Evolutionary conservation across 2,113 vertebrate genomes (phyloP), one percentile per base, ranked within the genome.

Genomic region (Egretta garzetta): DNA sequence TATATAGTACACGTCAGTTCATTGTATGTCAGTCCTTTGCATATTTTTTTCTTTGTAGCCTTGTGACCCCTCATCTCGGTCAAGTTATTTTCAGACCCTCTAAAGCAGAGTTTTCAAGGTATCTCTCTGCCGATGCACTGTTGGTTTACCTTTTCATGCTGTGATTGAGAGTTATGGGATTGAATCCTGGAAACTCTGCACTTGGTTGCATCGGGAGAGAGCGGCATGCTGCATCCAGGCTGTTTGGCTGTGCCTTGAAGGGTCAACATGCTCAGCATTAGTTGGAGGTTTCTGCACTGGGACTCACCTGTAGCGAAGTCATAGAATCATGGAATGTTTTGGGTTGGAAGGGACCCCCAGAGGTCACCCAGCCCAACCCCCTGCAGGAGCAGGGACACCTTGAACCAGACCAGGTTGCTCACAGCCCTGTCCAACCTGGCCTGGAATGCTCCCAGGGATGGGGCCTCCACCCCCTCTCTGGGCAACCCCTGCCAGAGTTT

Each of bases 171-270:
- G 33, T 37, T 22, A 14, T 0, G 27, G 59, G 22, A 35, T 17
- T 26, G 43, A 75, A 82, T 26, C 37, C 52, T 43, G 28, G 26
- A 17, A 43, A 6, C 20, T 21, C 49, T 35, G 12, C 24, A 0
- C 62, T 47, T n/a, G 13, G 39, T 41, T 41, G 13, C 10, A 6
- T 13, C 2, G 0, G 3, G 56, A 73, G 53, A 47, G 59, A 17
- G 14, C 4, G 35, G 82, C n/a, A 7, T 70, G 63, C 59, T 91
- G 47, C 24, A 6, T 10, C 20, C 74, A 27, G 50, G 45, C 39
- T 58, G 35, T 26, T 19, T 2, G 0, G 4, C 56, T 70, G 1
- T 37, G 53, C 80, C 81, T 12, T 3, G 22, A 26, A 60, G 30
- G 30, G 14, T 58, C 22, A 7, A 12, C 26, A 13, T 0, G 12